Conservation (phyloP, 1,140 invertebrate species). For the Drosophila ananassae region DNA sequence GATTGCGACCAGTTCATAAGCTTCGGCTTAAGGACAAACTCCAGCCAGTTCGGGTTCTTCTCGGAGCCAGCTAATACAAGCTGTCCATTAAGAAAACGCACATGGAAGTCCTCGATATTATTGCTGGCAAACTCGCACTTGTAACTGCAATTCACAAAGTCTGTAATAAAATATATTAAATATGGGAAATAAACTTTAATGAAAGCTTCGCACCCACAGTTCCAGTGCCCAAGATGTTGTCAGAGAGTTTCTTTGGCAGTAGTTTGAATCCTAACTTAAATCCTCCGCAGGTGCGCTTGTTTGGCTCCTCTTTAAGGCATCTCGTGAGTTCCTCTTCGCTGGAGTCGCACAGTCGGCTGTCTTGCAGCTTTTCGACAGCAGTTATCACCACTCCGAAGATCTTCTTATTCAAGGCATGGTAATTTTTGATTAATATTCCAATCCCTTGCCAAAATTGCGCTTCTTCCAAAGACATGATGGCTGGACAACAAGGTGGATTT, state of each 20-base stretch:
- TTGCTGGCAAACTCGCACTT: constrained; percentile 50
- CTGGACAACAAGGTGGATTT: neutral
- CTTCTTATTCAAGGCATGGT: constrained; percentile 76
- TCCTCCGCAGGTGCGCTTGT: constrained; percentile 27
- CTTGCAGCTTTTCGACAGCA: constrained; percentile 40
- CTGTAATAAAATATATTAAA: constrained; percentile 16
- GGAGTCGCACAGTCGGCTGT: constrained; percentile 29
- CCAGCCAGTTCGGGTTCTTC: constrained; percentile 30
- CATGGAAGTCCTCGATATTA: constrained; percentile 48
- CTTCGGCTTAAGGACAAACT: constrained; percentile 55
- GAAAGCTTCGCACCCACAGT: constrained; percentile 46
- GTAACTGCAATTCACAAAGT: constrained; percentile 47
- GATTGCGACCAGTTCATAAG: constrained; percentile 57
- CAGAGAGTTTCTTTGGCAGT: constrained; percentile 62
- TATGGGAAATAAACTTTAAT: neutral
- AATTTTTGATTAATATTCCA: constrained; percentile 71
- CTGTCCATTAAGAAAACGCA: constrained; percentile 25
- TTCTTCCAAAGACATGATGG: constrained; percentile 49
- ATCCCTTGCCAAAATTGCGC: constrained; percentile 70
- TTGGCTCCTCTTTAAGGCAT: constrained; percentile 4
- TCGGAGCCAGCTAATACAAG: constrained; percentile 16
- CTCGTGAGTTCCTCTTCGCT: constrained; percentile 43
- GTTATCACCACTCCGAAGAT: constrained; percentile 69
- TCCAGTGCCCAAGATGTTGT: constrained; percentile 57
- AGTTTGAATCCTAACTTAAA: constrained; percentile 65